Percentiles rank a stretch among this genome's conserved stretches.
Evolutionary conservation across 2,888 invertebrate species (phyloP).

Genomic region (Boloria euphrosyne): DNA sequence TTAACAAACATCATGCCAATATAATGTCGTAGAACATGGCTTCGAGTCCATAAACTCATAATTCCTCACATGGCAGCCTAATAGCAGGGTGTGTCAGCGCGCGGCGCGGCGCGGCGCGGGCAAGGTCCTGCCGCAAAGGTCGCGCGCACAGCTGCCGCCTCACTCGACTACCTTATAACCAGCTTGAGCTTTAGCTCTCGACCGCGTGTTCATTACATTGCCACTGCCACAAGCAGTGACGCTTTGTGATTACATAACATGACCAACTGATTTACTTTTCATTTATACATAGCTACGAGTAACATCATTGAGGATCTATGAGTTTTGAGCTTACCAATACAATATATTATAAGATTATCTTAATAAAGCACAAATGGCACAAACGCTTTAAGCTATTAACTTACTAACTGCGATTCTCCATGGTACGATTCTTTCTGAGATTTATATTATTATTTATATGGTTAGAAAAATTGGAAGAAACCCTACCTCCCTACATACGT

Average conservation of each 20-base stretch:
- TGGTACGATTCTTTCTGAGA: too few species aligned
- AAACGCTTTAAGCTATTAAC: too few species aligned
- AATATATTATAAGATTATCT: too few species aligned
- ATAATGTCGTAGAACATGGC: conserved; percentile 1
- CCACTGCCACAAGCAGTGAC: neutral
- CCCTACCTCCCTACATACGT: too few species aligned
- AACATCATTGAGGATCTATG: too few species aligned
- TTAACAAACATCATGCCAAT: neutral
- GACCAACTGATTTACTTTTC: neutral
- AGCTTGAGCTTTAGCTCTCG: neutral
- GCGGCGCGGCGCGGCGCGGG: conserved; percentile 6
- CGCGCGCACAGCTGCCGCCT: conserved; percentile 33
- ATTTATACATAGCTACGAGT: too few species aligned
- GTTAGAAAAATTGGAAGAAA: too few species aligned
- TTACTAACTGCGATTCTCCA: too few species aligned
- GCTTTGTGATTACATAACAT: neutral
- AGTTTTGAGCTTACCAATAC: too few species aligned
- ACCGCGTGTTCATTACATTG: neutral
- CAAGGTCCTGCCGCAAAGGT: conserved; percentile 36
- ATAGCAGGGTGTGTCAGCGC: conserved; percentile 18
- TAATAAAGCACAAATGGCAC: too few species aligned
- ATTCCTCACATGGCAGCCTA: conserved; percentile 16
- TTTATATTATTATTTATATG: too few species aligned
- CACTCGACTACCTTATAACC: conserved; percentile 2
- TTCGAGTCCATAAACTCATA: neutral